phyloP scores from a whole-genome alignment of 2,113 vertebrate genomes.

The Picathartes gymnocephalus region DNA sequence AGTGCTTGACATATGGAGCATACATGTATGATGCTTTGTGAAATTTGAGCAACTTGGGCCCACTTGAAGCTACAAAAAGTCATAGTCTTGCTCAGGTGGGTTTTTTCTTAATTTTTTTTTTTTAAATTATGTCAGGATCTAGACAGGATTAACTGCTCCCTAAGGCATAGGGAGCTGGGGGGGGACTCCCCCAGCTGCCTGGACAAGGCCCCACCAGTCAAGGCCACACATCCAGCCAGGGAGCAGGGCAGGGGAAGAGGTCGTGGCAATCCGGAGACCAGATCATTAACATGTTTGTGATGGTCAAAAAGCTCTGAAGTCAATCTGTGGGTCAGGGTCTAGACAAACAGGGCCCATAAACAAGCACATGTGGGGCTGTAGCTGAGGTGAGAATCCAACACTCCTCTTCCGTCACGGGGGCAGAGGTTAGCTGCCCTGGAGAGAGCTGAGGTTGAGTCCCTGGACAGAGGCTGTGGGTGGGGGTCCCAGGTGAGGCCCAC shows the following conservation, averaged over 20 bases:
- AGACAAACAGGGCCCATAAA: not conserved
- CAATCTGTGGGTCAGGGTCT: not conserved
- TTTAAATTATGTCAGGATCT: not conserved
- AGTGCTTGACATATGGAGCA: not conserved
- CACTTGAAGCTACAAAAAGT: not conserved
- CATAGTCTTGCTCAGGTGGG: not conserved
- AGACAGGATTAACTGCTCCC: not conserved
- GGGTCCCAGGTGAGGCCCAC: not conserved
- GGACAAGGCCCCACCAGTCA: not conserved
- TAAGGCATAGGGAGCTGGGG: not conserved
- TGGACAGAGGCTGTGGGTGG: not conserved
- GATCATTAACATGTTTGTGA: not conserved
- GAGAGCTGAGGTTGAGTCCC: not conserved
- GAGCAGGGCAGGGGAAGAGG: not conserved
- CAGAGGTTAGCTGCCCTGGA: not conserved
- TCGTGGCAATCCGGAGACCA: not conserved
- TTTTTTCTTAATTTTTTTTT: not conserved
- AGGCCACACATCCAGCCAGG: not conserved
- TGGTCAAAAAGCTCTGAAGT: not conserved
- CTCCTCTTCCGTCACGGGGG: too few relatives aligned
- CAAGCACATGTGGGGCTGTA: not conserved
- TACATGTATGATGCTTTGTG: accelerated
- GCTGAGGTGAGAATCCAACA: not conserved
- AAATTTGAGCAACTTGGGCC: not conserved
- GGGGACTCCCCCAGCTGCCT: accelerated